Conservation (phyloP, 2,113 vertebrate genomes). For the Hemibagrus wyckioides region DNA sequence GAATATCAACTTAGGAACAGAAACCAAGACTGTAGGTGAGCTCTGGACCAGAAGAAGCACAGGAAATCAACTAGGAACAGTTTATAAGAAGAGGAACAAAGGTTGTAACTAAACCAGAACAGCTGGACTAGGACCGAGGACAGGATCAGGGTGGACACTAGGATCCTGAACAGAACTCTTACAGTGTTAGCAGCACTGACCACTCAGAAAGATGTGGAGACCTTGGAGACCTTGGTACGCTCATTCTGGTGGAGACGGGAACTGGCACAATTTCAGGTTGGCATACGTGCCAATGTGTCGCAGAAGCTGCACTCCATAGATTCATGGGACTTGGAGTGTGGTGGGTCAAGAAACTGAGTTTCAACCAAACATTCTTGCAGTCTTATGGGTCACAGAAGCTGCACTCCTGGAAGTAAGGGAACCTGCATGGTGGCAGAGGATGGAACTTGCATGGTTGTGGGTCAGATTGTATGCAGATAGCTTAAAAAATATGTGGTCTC, state of each 20-base stretch:
- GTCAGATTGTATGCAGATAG: not conserved
- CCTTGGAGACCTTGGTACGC: too few relatives aligned
- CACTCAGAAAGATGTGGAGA: not conserved
- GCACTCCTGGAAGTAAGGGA: not conserved
- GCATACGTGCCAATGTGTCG: not conserved
- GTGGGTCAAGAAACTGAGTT: not conserved
- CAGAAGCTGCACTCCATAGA: not conserved
- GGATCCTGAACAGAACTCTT: not conserved
- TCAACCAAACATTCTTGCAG: too few relatives aligned
- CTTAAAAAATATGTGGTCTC: not conserved
- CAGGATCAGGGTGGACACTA: not conserved
- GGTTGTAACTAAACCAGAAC: too few relatives aligned
- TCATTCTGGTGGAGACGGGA: not conserved
- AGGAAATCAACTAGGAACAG: not conserved
- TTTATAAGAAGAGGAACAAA: too few relatives aligned
- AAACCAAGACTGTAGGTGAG: not conserved
- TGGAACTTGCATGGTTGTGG: not conserved
- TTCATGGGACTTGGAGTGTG: not conserved
- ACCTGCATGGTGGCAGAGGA: not conserved
- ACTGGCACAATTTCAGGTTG: not conserved
- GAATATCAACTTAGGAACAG: not conserved
- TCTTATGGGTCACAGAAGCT: not conserved
- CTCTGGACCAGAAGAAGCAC: not conserved
- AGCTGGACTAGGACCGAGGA: too few relatives aligned
- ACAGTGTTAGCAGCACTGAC: not conserved